Evolutionary conservation across 1,140 invertebrate species (phyloP).

Genomic region (Phocides pigmalion): DNA sequence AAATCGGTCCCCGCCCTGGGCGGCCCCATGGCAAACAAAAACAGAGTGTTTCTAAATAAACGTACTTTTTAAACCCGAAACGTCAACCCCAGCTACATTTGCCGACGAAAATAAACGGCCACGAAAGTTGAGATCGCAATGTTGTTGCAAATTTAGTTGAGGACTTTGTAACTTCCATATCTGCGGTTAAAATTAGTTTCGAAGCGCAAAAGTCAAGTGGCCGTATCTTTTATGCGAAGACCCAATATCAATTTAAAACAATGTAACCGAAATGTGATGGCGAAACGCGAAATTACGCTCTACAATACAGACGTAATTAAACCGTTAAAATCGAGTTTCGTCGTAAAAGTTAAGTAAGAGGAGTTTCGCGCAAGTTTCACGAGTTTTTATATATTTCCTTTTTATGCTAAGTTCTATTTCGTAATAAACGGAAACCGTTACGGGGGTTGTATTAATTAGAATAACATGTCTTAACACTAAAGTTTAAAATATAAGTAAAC

Average conservation of each 20-base stretch:
- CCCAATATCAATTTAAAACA: constrained; percentile 69
- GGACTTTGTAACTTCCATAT: constrained; percentile 59
- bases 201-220: constrained; percentile 54
- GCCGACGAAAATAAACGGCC: not conserved
- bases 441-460: not conserved
- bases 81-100: not conserved
- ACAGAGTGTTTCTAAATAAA: constrained; percentile 64
- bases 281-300: constrained; percentile 55
- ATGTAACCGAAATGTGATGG: constrained; percentile 67
- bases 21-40: constrained; percentile 53
- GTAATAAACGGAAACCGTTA: constrained; percentile 1
- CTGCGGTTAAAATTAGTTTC: constrained; percentile 60
- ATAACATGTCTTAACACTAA: too few species aligned
- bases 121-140: constrained; percentile 27
- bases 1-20: constrained; percentile 46
- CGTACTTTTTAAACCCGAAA: constrained; percentile 25
- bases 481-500: too few species aligned
- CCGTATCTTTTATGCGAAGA: constrained; percentile 64
- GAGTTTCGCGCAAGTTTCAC: constrained; percentile 21
- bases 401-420: constrained; percentile 12
- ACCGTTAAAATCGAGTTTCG: constrained; percentile 61
- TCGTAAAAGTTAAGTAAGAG: constrained; percentile 64
- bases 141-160: constrained; percentile 41
- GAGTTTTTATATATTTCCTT: constrained; percentile 19
- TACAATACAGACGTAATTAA: constrained; percentile 64